phyloP scores from a whole-genome alignment of 2,888 invertebrate genomes.

The Parnassius orleans region DNA sequence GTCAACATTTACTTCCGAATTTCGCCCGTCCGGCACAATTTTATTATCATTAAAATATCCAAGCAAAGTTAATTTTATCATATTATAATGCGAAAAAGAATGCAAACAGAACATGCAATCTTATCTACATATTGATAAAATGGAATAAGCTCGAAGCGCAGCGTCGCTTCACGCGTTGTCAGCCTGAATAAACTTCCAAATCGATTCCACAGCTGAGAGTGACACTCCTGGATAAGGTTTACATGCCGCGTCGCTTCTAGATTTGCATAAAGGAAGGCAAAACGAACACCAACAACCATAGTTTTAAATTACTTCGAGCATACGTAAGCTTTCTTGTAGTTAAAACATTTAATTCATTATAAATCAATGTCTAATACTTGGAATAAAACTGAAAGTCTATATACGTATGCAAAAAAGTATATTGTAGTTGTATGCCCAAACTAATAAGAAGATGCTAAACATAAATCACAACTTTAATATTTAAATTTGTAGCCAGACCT shows the following conservation, averaged over 20 bases:
- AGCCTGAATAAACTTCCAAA: constrained; percentile 77
- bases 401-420: too few species aligned
- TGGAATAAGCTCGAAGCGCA: constrained; percentile 61
- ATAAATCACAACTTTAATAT: too few species aligned
- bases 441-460: too few species aligned
- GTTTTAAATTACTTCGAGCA: constrained; percentile 24
- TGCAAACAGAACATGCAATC: constrained; percentile 22
- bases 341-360: background rate
- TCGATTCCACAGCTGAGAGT: constrained; percentile 77
- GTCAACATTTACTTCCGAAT: too few species aligned
- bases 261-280: constrained; percentile 75
- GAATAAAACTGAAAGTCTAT: too few species aligned
- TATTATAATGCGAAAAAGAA: constrained; percentile 14
- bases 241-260: constrained; percentile 53
- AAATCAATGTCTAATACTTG: too few species aligned
- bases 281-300: constrained; percentile 42
- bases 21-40: too few species aligned
- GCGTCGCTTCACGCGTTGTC: constrained; percentile 72
- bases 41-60: too few species aligned
- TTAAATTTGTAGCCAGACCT: too few species aligned
- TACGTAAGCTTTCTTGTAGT: background rate
- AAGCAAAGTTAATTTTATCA: background rate
- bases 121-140: constrained; percentile 41
- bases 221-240: constrained; percentile 70
- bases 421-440: too few species aligned